phyloP scores from a whole-genome alignment of 2,888 invertebrate species.

The Hirtodrosophila cameraria region DNA sequence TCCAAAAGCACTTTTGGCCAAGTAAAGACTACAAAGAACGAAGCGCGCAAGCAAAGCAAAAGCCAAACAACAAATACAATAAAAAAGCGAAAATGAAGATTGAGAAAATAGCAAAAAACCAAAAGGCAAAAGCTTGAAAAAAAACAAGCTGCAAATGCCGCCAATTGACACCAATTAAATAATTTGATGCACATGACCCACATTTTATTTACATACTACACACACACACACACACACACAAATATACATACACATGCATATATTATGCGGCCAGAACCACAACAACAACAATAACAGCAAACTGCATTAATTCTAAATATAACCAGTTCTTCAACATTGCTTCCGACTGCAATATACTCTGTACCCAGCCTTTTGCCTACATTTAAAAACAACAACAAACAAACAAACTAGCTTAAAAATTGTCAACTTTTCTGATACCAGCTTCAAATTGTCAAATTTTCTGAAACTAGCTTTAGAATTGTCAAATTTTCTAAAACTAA shows the following conservation, averaged over 20 bases:
- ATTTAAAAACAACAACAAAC: too few relatives aligned
- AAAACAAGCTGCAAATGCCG: slow-evolving; percentile 42
- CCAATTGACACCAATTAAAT: slow-evolving; percentile 79
- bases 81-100: slow-evolving; percentile 22
- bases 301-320: slow-evolving; percentile 40
- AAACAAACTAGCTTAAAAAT: too few relatives aligned
- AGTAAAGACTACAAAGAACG: slow-evolving; percentile 36
- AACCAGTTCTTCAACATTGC: too few relatives aligned
- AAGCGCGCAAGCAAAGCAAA: slow-evolving; percentile 19
- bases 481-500: too few relatives aligned
- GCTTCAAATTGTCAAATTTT: too few relatives aligned
- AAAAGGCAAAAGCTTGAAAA: slow-evolving; percentile 28
- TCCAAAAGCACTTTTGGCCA: slow-evolving; percentile 42
- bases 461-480: too few relatives aligned
- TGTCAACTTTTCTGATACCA: too few relatives aligned
- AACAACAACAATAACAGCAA: slow-evolving; percentile 13
- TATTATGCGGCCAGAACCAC: too few relatives aligned
- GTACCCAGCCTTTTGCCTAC: too few relatives aligned
- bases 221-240: slow-evolving; percentile 33
- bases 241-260: too few relatives aligned
- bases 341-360: too few relatives aligned
- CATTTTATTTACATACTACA: slow-evolving; percentile 66
- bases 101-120: not conserved
- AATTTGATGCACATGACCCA: slow-evolving; percentile 80
- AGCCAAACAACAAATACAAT: slow-evolving; percentile 42